Conservation (phyloP, 2,888 invertebrate genomes). For the Trissonchulus latispiculum region DNA sequence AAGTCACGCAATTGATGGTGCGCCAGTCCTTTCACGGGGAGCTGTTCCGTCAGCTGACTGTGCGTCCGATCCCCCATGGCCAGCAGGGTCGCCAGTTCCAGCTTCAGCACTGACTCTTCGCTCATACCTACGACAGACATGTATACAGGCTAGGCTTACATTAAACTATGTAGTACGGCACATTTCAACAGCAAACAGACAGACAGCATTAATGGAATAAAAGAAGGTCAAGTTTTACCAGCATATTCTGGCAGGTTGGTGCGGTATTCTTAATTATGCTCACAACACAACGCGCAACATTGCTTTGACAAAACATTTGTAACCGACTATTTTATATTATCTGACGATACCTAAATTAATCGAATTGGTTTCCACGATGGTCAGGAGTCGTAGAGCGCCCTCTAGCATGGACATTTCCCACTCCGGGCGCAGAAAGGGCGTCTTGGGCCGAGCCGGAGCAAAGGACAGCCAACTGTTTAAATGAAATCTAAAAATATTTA, state of each 20-base stretch:
- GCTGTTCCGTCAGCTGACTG: constrained; percentile 81
- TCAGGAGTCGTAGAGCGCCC: constrained; percentile 77
- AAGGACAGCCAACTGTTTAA: constrained; percentile 63
- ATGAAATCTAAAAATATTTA: constrained; percentile 61
- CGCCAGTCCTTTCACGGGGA: constrained; percentile 87
- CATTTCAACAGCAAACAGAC: neutral
- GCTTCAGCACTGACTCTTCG: constrained; percentile 59
- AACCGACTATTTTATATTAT: too few relatives aligned
- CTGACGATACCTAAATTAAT: constrained; percentile 79
- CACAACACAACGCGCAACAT: too few relatives aligned
- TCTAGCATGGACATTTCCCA: constrained; percentile 82
- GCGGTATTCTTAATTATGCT: too few relatives aligned
- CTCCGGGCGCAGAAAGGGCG: constrained; percentile 58
- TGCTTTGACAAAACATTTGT: too few relatives aligned
- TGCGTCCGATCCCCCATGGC: constrained; percentile 91
- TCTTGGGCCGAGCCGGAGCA: constrained; percentile 46
- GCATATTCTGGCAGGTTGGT: too few relatives aligned
- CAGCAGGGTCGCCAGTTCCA: constrained; percentile 83
- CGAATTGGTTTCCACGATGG: constrained; percentile 72
- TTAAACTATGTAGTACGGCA: too few relatives aligned
- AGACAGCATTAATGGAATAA: too few relatives aligned
- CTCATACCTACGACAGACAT: constrained; percentile 49
- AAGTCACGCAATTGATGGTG: constrained; percentile 47
- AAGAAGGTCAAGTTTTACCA: too few relatives aligned
- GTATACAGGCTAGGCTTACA: neutral